Percentiles rank a stretch among this genome's conserved stretches.
Evolutionary conservation across 2,113 vertebrate genomes (phyloP).

Genomic region (Ceyx melanurus): DNA sequence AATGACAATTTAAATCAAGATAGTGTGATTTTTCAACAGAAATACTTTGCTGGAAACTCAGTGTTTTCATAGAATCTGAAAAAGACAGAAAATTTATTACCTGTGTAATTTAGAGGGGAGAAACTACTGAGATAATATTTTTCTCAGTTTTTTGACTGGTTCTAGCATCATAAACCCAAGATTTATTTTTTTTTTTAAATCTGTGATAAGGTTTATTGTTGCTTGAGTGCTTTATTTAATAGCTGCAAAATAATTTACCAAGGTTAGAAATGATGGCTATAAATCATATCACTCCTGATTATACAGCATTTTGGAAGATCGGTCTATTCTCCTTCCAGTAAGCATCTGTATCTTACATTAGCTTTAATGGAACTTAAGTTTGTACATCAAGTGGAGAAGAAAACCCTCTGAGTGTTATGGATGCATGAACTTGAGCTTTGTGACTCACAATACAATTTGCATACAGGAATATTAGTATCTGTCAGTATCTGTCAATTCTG

Average conservation of each 20-base stretch:
- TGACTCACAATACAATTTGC: slow-evolving; percentile 16
- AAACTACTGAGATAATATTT: not conserved
- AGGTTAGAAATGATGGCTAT: not conserved
- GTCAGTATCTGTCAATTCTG: slow-evolving; percentile 14
- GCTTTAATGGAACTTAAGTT: slow-evolving; percentile 46
- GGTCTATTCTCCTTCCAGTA: slow-evolving; percentile 20
- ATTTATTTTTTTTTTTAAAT: not conserved
- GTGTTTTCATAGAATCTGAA: not conserved
- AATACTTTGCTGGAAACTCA: not conserved
- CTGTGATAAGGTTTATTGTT: slow-evolving; percentile 3
- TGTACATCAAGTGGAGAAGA: slow-evolving; percentile 27
- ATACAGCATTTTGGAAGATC: slow-evolving; percentile 24
- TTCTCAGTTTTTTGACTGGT: not conserved
- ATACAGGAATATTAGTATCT: slow-evolving; percentile 37
- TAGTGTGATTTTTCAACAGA: not conserved
- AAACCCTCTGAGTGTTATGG: slow-evolving; percentile 43
- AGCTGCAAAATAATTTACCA: slow-evolving; percentile 23
- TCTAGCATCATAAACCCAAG: not conserved
- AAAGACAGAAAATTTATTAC: not conserved
- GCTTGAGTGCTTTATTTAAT: slow-evolving; percentile 33
- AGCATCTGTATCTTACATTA: slow-evolving; percentile 28
- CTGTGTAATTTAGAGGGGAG: not conserved
- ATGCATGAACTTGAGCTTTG: slow-evolving; percentile 31
- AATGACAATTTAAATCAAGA: not conserved
- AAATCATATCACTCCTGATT: slow-evolving; percentile 1